Percentiles rank a stretch among this genome's conserved stretches.
These are phyloP conservation scores for Drosophila nr. perissopoda DNA, from an alignment of 2,888 invertebrate species.

Conservation along the genomic window DNA sequence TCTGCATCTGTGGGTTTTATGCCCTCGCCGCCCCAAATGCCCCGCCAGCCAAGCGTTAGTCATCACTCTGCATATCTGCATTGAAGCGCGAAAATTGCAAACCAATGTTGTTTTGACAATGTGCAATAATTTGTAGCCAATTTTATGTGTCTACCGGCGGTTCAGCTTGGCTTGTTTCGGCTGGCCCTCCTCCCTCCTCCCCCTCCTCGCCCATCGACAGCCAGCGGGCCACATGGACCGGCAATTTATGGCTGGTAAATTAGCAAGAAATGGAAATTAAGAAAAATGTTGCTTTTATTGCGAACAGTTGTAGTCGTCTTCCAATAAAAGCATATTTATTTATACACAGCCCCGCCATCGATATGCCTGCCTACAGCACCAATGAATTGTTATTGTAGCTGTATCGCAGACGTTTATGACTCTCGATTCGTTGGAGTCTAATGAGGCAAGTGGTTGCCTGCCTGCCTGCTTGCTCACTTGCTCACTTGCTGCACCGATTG, in stretches of 20 bases:
- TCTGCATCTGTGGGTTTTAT: constrained; percentile 29
- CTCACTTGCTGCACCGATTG: constrained; percentile 51
- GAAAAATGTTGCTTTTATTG: constrained; percentile 80
- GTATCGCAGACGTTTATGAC: constrained; percentile 70
- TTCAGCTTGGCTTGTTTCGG: constrained; percentile 70
- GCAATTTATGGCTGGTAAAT: constrained; percentile 79
- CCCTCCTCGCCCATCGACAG: background rate
- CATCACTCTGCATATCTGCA: constrained; percentile 70
- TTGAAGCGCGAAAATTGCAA: constrained; percentile 84
- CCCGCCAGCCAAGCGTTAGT: constrained; percentile 7
- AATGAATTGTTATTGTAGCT: constrained; percentile 64
- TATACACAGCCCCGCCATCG: constrained; percentile 52
- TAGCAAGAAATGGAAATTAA: constrained; percentile 81
- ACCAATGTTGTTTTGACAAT: constrained; percentile 84
- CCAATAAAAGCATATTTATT: constrained; percentile 78
- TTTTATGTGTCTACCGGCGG: constrained; percentile 78
- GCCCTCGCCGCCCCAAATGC: constrained; percentile 3
- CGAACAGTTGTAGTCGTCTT: constrained; percentile 81
- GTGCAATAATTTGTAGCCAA: constrained; percentile 82
- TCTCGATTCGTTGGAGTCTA: constrained; percentile 75
- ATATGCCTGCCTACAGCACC: constrained; percentile 31
- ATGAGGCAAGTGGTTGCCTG: constrained; percentile 66
- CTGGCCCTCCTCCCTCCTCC: background rate
- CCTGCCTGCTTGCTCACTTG: background rate
- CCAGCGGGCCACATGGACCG: constrained; percentile 62